phyloP scores from a whole-genome alignment of 2,113 vertebrate species.

The Herpetotheres cachinnans region DNA sequence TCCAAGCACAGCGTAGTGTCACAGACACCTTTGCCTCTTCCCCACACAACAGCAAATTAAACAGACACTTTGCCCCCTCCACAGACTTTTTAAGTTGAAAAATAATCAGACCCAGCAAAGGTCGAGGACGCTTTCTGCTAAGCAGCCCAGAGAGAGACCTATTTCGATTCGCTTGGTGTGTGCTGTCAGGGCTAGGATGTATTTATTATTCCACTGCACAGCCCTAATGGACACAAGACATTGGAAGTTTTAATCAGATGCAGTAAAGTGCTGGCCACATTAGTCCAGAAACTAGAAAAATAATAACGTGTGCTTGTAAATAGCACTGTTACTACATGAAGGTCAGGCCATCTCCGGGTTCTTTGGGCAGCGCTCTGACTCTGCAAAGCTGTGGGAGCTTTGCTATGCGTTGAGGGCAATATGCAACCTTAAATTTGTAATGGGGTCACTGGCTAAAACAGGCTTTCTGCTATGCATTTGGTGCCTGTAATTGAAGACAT shows the following conservation, averaged over 20 bases:
- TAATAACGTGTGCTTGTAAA: neutral
- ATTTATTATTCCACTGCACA: neutral
- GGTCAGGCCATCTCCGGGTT: neutral
- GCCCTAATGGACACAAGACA: neutral
- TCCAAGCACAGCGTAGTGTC: neutral
- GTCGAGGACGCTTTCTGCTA: neutral
- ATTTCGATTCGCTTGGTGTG: neutral
- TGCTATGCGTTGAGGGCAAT: neutral
- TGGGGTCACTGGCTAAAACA: neutral
- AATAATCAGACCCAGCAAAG: neutral
- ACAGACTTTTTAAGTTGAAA: neutral
- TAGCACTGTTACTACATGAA: neutral
- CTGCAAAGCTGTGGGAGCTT: neutral
- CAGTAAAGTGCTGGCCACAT: fast-evolving
- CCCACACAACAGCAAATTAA: neutral
- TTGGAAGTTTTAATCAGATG: neutral
- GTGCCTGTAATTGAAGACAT: neutral
- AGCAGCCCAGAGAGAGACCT: neutral
- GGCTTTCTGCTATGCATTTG: neutral
- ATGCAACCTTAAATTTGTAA: neutral
- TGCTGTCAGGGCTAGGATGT: neutral
- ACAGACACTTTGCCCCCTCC: neutral
- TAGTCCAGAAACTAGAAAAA: neutral
- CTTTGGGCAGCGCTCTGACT: neutral
- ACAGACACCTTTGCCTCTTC: neutral